Conservation (phyloP, 1,140 invertebrate species). For the Ditylenchus dipsaci region DNA sequence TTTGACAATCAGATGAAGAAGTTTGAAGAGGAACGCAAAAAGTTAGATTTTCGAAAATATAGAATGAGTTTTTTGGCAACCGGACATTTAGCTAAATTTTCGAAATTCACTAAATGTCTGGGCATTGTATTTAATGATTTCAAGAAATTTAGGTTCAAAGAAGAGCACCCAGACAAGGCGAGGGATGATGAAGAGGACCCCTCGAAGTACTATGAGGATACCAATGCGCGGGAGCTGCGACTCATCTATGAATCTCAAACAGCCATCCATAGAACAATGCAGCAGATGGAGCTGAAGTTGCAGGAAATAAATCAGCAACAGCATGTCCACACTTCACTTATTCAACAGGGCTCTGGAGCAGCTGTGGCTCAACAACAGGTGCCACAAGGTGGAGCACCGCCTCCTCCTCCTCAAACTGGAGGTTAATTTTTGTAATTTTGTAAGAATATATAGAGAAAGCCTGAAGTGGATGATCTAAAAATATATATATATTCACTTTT, state of each 20-base stretch:
- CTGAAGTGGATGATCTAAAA: background rate
- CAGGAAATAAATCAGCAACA: conserved; percentile 35
- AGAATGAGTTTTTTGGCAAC: too few relatives aligned
- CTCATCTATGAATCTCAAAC: conserved; percentile 54
- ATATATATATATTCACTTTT: background rate
- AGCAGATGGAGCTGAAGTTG: conserved; percentile 47
- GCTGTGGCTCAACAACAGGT: background rate
- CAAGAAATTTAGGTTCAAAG: conserved; percentile 47
- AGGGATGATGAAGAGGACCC: conserved; percentile 54
- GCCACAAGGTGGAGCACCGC: background rate
- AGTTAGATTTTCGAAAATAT: conserved; percentile 8
- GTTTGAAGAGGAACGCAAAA: conserved; percentile 47
- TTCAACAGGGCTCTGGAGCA: conserved; percentile 33
- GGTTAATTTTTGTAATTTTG: too few relatives aligned
- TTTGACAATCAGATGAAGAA: conserved; percentile 53
- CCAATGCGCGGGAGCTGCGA: conserved; percentile 49
- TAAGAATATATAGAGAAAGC: too few relatives aligned
- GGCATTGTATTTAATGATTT: too few relatives aligned
- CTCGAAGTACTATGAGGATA: conserved; percentile 53
- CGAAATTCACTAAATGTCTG: background rate
- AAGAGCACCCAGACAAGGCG: conserved; percentile 56
- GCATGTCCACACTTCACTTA: conserved; percentile 29
- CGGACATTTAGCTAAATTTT: conserved; percentile 1
- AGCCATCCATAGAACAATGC: conserved; percentile 49
- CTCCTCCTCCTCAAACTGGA: conserved; percentile 11